These are phyloP conservation scores for Brevimyrus niger DNA, from an alignment of 2,113 vertebrate genomes.

Conservation along the genomic window DNA sequence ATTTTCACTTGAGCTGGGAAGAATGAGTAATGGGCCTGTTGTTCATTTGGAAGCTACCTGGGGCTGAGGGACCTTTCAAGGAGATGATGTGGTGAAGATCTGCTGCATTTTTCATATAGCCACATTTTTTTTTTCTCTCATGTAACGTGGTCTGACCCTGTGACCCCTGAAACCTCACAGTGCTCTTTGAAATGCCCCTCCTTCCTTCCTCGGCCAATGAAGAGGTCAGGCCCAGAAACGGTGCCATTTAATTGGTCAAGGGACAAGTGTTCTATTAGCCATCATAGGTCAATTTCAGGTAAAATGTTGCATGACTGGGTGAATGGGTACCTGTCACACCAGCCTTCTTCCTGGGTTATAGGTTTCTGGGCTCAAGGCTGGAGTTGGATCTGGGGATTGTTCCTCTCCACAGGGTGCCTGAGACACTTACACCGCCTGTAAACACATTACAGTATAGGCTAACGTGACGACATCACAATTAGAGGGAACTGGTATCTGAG, in stretches of 20 bases:
- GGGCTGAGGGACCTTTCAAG: neutral
- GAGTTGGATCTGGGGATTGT: neutral
- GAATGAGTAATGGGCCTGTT: neutral
- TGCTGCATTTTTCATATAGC: neutral
- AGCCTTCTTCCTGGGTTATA: neutral
- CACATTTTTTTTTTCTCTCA: neutral
- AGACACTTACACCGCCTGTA: neutral
- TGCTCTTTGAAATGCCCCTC: neutral
- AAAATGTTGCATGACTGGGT: neutral
- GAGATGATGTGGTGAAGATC: neutral
- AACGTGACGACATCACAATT: neutral
- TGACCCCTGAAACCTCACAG: neutral
- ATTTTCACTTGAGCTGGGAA: neutral
- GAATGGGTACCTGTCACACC: neutral
- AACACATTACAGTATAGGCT: neutral
- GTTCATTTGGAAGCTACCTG: neutral
- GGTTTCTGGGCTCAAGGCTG: neutral
- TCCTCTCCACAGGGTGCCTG: neutral
- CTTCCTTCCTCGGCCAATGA: neutral
- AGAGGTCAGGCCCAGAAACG: neutral
- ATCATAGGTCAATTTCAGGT: neutral
- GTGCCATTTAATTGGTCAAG: neutral
- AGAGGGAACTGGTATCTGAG: neutral
- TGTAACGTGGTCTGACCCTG: neutral
- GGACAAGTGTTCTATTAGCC: neutral